phyloP scores from a whole-genome alignment of 2,797 vertebrate genomes.

The Chrysolophus pictus region DNA sequence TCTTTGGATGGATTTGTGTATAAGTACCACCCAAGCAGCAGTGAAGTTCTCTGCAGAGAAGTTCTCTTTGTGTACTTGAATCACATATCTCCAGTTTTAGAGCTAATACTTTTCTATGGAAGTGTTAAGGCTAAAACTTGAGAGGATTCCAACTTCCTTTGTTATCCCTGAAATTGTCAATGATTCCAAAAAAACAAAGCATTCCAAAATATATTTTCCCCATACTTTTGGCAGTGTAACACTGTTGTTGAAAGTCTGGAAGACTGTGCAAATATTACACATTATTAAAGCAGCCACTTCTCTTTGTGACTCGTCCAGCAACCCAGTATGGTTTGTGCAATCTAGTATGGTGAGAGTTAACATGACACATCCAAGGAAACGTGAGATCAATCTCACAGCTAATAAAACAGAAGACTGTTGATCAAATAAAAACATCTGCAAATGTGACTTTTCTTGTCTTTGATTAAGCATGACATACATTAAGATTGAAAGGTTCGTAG shows the following conservation, averaged over 20 bases:
- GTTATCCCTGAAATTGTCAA: not conserved
- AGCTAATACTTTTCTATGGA: not conserved
- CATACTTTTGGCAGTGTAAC: constrained; percentile 31
- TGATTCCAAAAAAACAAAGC: constrained; percentile 9
- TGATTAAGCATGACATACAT: constrained; percentile 10
- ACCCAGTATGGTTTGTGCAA: constrained; percentile 45
- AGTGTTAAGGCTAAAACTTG: not conserved
- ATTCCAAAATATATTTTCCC: not conserved
- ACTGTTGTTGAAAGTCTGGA: constrained; percentile 31
- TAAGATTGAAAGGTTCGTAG: not conserved
- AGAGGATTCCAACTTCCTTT: not conserved
- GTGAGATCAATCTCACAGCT: constrained; percentile 50
- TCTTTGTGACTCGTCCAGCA: constrained; percentile 57
- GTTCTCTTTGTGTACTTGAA: not conserved
- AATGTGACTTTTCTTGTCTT: constrained; percentile 36
- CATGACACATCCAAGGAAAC: constrained; percentile 57
- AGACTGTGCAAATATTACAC: constrained; percentile 37
- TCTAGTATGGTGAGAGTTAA: constrained; percentile 53
- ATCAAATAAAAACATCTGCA: constrained; percentile 44
- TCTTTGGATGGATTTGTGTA: not conserved
- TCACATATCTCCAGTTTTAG: not conserved
- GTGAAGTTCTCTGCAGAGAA: not conserved
- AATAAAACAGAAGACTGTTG: constrained; percentile 26
- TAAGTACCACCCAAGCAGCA: not conserved
- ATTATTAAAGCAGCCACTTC: constrained; percentile 43